phyloP scores from a whole-genome alignment of 2,113 vertebrate species.

The Butastur rufipennis region DNA sequence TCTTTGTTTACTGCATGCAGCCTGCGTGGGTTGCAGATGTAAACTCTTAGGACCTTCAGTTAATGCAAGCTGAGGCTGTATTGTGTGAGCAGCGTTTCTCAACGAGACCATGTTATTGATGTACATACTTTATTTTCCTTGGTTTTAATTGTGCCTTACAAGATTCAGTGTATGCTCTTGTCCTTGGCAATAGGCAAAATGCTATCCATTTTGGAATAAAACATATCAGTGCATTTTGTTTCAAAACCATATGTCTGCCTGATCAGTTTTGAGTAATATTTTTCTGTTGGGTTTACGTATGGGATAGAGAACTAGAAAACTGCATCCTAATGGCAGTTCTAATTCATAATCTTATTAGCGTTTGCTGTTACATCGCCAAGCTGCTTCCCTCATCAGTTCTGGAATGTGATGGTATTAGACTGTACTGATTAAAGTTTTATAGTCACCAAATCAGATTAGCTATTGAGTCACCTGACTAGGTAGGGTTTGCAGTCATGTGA shows the following conservation, averaged over 20 bases:
- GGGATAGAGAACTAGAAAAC: neutral
- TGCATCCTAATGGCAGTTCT: neutral
- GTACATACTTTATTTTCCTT: neutral
- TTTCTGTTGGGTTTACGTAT: neutral
- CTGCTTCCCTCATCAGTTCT: conserved; percentile 33
- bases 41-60: neutral
- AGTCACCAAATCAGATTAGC: conserved; percentile 64
- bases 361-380: conserved; percentile 35
- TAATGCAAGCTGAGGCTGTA: neutral
- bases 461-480: conserved; percentile 39
- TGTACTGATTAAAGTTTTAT: conserved; percentile 56
- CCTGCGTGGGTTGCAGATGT: fast-evolving
- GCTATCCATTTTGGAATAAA: neutral
- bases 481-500: conserved; percentile 31
- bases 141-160: neutral
- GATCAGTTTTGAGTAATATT: neutral
- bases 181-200: neutral
- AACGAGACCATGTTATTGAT: fast-evolving
- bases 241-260: fast-evolving
- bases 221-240: neutral
- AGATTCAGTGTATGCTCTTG: neutral
- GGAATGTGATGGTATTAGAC: conserved; percentile 54
- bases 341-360: conserved; percentile 38
- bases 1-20: neutral
- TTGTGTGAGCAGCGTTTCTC: neutral